Base-by-base conservation (phyloP, 1,140 invertebrate species). In the Ridgeia piscesae region DNA sequence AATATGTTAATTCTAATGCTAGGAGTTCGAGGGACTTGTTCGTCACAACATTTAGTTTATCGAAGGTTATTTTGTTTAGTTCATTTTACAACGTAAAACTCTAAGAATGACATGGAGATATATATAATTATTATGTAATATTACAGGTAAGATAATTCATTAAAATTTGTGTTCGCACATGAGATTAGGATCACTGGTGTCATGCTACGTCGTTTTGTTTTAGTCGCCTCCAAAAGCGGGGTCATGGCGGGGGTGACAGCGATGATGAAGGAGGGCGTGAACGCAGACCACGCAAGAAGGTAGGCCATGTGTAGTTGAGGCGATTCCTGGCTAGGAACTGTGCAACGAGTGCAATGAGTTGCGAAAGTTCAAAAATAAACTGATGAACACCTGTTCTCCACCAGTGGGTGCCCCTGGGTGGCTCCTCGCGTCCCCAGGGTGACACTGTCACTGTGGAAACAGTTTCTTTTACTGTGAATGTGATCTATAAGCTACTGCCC, bases 161-260 rank as follows among this genome's bases (percentile, higher is more conserved):
- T n/a, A n/a, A n/a, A n/a, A n/a, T n/a, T n/a, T n/a, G n/a, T n/a
- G n/a, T n/a, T n/a, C n/a, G n/a, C n/a, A n/a, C 27, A 77, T 77
- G 6, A 77, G 27, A 77, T 77, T 2, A 77, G 58, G 17, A 77
- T 77, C 58, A 77, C 27, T 77, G 58, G 27, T 77, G 27, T 77
- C 2, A 77, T 77, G 58, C 2, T 77, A 77, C 58, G 92, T n/a
- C 94, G 93, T 17, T 93, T 93, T 14, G 93, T 89, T 35, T 58
- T 89, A 31, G 92, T 34, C 42, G 34, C 17, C 34, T 17, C 90
- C 90, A 35, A 33, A 35, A 91, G 58, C n/a, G 91, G n/a, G 33
- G 91, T 88, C n/a, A n/a, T n/a, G n/a, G n/a, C n/a, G 33, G 92
- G 27, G 91, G 93, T 92, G 92, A 95, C 93, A 92, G 90, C 42